These are phyloP conservation scores for Podargus strigoides DNA, from an alignment of 2,797 vertebrate species.

Conservation along the genomic window DNA sequence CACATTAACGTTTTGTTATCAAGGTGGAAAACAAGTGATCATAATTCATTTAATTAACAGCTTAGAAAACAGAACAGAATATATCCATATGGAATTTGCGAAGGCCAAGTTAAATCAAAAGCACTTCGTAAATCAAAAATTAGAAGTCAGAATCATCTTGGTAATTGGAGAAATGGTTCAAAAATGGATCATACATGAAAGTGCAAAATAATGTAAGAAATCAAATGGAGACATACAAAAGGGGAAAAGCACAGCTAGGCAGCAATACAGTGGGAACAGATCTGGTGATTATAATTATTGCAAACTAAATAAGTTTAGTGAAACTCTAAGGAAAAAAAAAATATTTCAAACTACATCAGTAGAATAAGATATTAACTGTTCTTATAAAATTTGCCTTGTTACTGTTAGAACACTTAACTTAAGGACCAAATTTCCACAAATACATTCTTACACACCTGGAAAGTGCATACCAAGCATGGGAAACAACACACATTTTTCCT, in stretches of 20 bases:
- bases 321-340: background rate
- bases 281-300: background rate
- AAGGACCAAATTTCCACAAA: background rate
- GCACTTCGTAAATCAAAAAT: background rate
- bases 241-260: background rate
- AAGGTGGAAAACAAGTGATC: background rate
- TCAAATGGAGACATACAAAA: background rate
- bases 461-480: background rate
- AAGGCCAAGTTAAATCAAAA: background rate
- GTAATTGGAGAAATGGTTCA: background rate
- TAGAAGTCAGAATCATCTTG: background rate
- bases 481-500: background rate
- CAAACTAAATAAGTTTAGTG: background rate
- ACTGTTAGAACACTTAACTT: background rate
- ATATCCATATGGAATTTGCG: background rate
- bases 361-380: background rate
- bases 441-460: background rate
- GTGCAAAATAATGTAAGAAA: background rate
- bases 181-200: background rate
- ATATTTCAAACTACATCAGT: background rate
- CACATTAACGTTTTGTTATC: background rate
- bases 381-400: background rate
- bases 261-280: background rate
- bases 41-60: background rate
- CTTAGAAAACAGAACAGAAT: background rate